phyloP scores from a whole-genome alignment of 1,140 invertebrate genomes.

The Drosophila auraria region DNA sequence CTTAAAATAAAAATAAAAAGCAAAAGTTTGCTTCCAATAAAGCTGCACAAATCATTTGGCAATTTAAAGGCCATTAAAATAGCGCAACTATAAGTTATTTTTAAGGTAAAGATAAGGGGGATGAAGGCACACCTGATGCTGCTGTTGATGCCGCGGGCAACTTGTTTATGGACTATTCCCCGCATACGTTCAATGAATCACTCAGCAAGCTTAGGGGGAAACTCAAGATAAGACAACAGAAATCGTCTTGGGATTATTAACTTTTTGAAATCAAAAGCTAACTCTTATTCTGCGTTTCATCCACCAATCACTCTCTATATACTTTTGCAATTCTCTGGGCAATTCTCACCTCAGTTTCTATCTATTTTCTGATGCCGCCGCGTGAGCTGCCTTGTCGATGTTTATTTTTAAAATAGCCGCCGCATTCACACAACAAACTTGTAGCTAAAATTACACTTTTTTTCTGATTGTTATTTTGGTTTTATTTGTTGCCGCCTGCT shows the following conservation, averaged over 20 bases:
- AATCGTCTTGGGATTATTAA: conserved; percentile 10
- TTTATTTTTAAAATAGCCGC: conserved; percentile 54
- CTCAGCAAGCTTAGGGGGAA: background rate
- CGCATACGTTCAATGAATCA: conserved; percentile 22
- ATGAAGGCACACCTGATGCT: conserved; percentile 27
- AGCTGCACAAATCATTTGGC: conserved; percentile 33
- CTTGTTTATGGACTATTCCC: conserved; percentile 25
- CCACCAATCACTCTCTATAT: conserved; percentile 3
- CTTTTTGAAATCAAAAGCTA: conserved; percentile 7
- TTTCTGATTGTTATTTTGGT: conserved; percentile 32
- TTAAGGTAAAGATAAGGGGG: background rate
- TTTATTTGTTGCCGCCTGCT: conserved; percentile 27
- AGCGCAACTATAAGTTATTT: conserved; percentile 13
- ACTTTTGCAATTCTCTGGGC: conserved; percentile 23
- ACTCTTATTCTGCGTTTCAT: background rate
- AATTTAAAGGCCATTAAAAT: conserved; percentile 40
- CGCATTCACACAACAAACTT: conserved; percentile 47
- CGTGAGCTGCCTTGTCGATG: conserved; percentile 47
- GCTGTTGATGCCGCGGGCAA: background rate
- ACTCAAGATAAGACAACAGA: background rate
- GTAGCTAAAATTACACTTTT: conserved; percentile 49
- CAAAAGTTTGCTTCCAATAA: conserved; percentile 14
- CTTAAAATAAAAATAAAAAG: background rate
- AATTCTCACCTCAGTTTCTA: conserved; percentile 37
- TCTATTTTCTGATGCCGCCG: conserved; percentile 52